phyloP scores from a whole-genome alignment of 2,113 vertebrate species.

The Stomatorhinus ivindoensis region DNA sequence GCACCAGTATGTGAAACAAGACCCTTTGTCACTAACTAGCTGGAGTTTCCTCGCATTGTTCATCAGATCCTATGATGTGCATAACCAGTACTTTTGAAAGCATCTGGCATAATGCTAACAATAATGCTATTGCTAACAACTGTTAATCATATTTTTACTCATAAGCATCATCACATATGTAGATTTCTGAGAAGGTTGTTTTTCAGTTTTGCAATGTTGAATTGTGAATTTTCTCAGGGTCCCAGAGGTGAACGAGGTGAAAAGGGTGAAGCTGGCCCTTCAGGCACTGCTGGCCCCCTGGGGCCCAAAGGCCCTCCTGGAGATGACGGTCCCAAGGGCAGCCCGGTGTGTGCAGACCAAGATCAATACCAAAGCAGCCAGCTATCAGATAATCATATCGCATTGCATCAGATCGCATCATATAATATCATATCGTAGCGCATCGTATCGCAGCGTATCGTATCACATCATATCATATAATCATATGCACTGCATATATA shows the following conservation, averaged over 20 bases:
- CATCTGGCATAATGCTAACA: not conserved
- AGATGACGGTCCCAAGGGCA: slow-evolving; percentile 95
- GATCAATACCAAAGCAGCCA: not conserved
- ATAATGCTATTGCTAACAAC: not conserved
- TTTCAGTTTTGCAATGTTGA: not conserved
- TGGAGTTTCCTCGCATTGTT: not conserved
- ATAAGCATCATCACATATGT: not conserved
- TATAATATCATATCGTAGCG: not conserved
- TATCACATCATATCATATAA: not conserved
- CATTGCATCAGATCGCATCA: not conserved
- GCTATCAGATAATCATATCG: not conserved
- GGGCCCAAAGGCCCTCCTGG: slow-evolving; percentile 95
- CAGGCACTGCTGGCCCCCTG: slow-evolving; percentile 83
- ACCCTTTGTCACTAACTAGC: not conserved
- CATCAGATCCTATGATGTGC: not conserved
- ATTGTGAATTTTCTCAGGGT: slow-evolving; percentile 62
- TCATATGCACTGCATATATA: not conserved
- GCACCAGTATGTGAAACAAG: slow-evolving; percentile 66
- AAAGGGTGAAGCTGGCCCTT: slow-evolving; percentile 86
- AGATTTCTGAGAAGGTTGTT: not conserved
- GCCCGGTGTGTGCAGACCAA: slow-evolving; percentile 71
- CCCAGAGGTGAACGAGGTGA: slow-evolving; percentile 93
- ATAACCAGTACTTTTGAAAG: not conserved
- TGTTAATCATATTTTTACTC: not conserved
- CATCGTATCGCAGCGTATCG: not conserved